Percentiles rank a stretch among this genome's conserved stretches.
Conservation (phyloP, 2,113 vertebrate genomes). For the Pomatostomus ruficeps region DNA sequence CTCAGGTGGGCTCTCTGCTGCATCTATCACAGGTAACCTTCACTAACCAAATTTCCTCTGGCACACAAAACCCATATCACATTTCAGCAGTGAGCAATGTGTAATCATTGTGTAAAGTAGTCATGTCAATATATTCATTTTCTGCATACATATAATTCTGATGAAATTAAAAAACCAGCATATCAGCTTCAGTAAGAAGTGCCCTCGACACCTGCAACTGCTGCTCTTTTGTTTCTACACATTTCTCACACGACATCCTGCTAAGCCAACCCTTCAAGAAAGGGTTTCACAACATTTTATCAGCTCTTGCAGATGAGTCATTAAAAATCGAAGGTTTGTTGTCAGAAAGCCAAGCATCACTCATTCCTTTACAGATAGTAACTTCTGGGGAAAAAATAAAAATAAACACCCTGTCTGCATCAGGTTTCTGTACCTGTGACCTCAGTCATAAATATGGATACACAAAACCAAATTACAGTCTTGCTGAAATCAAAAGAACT, state of each 20-base stretch:
- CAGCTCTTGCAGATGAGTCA: background rate
- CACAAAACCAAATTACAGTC: background rate
- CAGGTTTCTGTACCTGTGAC: background rate
- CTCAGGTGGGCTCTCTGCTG: background rate
- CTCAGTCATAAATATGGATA: background rate
- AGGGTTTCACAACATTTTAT: background rate
- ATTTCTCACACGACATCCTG: background rate
- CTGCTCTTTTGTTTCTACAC: background rate
- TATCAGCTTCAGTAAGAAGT: background rate
- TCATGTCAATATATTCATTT: background rate
- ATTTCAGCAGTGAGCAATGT: background rate
- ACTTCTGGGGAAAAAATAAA: background rate
- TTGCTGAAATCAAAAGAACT: background rate
- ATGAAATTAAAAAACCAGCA: background rate
- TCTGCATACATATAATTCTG: background rate
- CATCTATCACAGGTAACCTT: background rate
- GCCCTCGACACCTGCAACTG: background rate
- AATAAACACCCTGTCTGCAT: background rate
- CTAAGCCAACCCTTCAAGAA: background rate
- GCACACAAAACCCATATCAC: background rate
- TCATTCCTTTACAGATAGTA: background rate
- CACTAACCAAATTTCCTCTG: background rate
- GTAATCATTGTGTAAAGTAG: background rate
- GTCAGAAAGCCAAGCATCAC: background rate
- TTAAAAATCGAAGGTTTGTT: background rate